Base-by-base conservation (phyloP, 2,888 invertebrate species). In the Volucella bombylans region DNA sequence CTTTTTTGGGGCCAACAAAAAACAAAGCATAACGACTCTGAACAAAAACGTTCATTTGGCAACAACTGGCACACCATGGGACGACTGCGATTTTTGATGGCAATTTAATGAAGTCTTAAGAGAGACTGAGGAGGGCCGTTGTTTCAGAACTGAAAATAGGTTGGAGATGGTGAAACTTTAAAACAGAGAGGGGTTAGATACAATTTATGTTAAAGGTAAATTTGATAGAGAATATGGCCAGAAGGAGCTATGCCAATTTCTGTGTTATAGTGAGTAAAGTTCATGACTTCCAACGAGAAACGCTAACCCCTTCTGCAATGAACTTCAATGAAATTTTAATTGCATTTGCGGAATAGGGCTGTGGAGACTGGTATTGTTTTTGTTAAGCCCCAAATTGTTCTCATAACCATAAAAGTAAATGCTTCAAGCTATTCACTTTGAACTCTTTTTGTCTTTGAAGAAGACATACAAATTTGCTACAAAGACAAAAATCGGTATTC, bases 21-120 rank as follows among this genome's bases (percentile, higher is more conserved):
- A 23, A 23, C 2, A 23, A 23, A 2, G 31, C 4, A 31, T 6
- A 31, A 31, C 31, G 6, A 31, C 31, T 31, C 49, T 14, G 23
- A n/a, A 65, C 50, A 31, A 67, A 52, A 73, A 68, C 68, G 43
- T 64, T 73, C 72, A 78, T 82, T 82, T 31, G 47, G 67, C 23
- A 50, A 68, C 50, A 62, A 54, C 61, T 64, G 49, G 49, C 57
- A 50, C 15, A 61, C 57, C 31, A 15, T 76, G 64, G 71, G 41
- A 54, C 54, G 6, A 23, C 45, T 49, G 55, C 72, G 59, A 82
- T 65, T 77, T 67, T 71, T 77, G 65, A 82, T 82, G 65, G 55
- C 82, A 77, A 76, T 77, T 77, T 82, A 82, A 82, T 82, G 77
- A 82, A 82, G 82, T 77, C 82, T 67, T 67, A 54, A 12, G 77